Conservation (phyloP, 2,113 vertebrate genomes). For the Prochilodus magdalenae region DNA sequence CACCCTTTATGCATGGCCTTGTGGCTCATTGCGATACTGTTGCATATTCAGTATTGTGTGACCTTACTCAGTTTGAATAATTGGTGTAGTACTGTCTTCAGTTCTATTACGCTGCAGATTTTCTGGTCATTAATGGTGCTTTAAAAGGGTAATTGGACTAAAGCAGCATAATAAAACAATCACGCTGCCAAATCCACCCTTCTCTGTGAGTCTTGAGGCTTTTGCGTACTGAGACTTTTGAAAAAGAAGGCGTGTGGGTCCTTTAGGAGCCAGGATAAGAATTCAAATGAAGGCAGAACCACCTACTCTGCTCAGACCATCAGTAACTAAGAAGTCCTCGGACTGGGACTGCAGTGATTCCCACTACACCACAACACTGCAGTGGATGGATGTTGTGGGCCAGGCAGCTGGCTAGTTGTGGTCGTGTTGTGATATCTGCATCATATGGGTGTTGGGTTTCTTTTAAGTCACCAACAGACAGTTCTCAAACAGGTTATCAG, state of each 20-base stretch:
- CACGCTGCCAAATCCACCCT: neutral
- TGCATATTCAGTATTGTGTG: neutral
- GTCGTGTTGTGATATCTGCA: too few relatives aligned
- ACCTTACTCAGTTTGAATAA: neutral
- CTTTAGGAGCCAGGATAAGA: neutral
- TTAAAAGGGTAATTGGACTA: conserved; percentile 13
- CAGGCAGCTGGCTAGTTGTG: too few relatives aligned
- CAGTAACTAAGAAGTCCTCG: too few relatives aligned
- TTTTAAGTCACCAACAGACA: too few relatives aligned
- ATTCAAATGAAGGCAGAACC: neutral
- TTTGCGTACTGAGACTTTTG: neutral
- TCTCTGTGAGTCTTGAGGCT: neutral
- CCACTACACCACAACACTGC: too few relatives aligned
- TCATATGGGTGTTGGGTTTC: too few relatives aligned
- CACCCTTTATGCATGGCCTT: neutral
- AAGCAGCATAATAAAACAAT: neutral
- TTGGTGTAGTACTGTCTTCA: conserved; percentile 1
- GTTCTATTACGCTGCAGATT: conserved; percentile 13
- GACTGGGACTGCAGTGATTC: too few relatives aligned
- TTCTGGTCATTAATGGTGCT: conserved; percentile 24
- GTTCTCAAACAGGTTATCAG: too few relatives aligned
- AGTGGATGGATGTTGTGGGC: too few relatives aligned
- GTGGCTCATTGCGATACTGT: neutral
- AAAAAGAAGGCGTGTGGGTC: neutral
- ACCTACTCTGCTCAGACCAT: neutral